Evolutionary conservation across 2,888 invertebrate species (phyloP).

Genomic region (Micoletzkya japonica): DNA sequence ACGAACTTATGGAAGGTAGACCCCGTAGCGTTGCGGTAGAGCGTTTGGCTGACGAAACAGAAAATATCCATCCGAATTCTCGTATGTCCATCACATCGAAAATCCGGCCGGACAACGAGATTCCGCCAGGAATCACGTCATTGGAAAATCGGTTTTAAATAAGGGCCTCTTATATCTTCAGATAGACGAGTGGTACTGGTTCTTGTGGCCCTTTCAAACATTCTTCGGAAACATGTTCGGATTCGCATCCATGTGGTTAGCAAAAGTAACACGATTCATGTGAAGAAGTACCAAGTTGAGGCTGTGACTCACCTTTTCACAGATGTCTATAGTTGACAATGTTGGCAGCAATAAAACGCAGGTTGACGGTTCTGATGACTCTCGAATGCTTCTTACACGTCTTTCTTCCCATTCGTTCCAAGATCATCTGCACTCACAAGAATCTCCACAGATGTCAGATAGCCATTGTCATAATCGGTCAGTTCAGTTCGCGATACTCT

Average conservation of each 20-base stretch:
- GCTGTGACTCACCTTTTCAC: too few species aligned
- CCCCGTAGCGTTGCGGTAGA: too few species aligned
- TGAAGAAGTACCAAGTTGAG: not conserved
- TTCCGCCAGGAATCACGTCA: too few species aligned
- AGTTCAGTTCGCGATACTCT: not conserved
- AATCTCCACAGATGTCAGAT: constrained; percentile 45
- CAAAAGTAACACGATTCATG: not conserved
- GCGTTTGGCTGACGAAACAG: too few species aligned
- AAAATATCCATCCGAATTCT: too few species aligned
- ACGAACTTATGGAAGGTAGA: too few species aligned
- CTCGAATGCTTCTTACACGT: constrained; percentile 58
- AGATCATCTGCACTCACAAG: constrained; percentile 50
- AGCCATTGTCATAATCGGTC: constrained; percentile 29
- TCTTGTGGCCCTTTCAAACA: constrained; percentile 52
- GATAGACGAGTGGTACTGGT: too few species aligned
- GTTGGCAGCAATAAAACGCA: too few species aligned
- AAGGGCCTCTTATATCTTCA: too few species aligned
- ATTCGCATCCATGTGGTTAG: constrained; percentile 58
- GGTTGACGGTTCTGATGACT: constrained; percentile 58
- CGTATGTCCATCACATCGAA: not conserved
- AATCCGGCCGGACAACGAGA: too few species aligned
- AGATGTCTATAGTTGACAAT: too few species aligned
- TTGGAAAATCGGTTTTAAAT: too few species aligned
- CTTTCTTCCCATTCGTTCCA: constrained; percentile 54
- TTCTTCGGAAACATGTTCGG: constrained; percentile 57